A percentile compares a stretch with the other conserved stretches of the same genome.
Evolutionary conservation across 2,888 invertebrate species (phyloP).

Genomic region (Drosophila mettleri): DNA sequence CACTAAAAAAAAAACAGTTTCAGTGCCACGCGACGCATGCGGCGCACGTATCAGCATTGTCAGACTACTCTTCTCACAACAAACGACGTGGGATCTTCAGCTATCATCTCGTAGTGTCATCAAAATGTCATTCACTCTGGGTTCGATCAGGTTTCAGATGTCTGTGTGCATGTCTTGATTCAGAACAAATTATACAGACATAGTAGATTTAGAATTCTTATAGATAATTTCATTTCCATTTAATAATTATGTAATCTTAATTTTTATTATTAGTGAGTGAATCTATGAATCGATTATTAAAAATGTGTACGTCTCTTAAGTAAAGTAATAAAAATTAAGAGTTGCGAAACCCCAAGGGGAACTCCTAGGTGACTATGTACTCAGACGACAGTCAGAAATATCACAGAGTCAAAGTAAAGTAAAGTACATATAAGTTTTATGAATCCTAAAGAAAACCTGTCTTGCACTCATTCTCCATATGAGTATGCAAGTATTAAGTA

Average conservation of each 20-base stretch:
- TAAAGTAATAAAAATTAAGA: conserved; percentile 7
- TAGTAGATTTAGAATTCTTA: conserved; percentile 14
- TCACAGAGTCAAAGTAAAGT: conserved; percentile 12
- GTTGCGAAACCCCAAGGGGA: conserved; percentile 7
- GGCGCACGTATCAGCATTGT: conserved; percentile 54
- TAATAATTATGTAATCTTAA: too few species aligned
- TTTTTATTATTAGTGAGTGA: too few species aligned
- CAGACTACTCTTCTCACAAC: conserved; percentile 29
- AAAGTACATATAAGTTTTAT: conserved; percentile 1
- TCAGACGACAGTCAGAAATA: not conserved
- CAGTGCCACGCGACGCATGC: conserved; percentile 42
- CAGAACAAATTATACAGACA: conserved; percentile 17
- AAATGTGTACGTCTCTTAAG: too few species aligned
- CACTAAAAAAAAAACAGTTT: conserved; percentile 12
- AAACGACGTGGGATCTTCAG: conserved; percentile 24
- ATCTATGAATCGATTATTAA: too few species aligned
- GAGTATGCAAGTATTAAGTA: not conserved
- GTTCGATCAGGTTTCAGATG: conserved; percentile 17
- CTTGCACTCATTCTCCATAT: not conserved
- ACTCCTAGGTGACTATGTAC: conserved; percentile 20
- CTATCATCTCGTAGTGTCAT: conserved; percentile 32
- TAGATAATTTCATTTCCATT: too few species aligned
- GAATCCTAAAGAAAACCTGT: conserved; percentile 19
- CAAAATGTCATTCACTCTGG: conserved; percentile 68
- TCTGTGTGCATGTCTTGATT: conserved; percentile 37